Conservation (phyloP, 37 sponge, comb jelly and placozoan species). For the Ianthella basta region DNA sequence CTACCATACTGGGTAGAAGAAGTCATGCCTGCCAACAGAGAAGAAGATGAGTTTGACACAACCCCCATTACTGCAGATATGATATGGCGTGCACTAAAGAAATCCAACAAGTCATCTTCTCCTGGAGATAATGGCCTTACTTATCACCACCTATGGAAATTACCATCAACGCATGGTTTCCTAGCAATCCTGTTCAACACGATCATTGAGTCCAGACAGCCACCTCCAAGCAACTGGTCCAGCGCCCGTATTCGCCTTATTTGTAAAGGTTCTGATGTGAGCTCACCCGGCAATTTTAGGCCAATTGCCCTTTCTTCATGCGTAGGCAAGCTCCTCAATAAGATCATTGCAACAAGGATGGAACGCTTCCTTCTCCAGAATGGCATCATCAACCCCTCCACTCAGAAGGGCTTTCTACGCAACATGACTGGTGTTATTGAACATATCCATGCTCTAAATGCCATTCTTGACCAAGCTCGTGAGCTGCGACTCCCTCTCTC, state of each 20-base stretch:
- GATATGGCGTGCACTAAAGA: too few relatives aligned
- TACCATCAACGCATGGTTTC: too few relatives aligned
- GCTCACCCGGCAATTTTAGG: neutral
- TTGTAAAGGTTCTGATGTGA: neutral
- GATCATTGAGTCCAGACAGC: slow-evolving; percentile 15
- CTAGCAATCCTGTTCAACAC: too few relatives aligned
- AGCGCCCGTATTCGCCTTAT: slow-evolving; percentile 23
- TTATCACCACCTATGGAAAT: too few relatives aligned
- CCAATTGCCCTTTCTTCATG: neutral
- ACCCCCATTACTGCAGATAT: too few relatives aligned
- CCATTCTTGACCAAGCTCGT: slow-evolving; percentile 45
- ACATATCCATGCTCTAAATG: slow-evolving; percentile 33
- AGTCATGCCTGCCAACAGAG: neutral
- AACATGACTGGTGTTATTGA: slow-evolving; percentile 34
- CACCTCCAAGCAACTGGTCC: slow-evolving; percentile 29
- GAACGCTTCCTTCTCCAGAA: slow-evolving; percentile 24
- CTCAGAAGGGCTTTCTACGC: slow-evolving; percentile 39
- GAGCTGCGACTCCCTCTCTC: slow-evolving; percentile 15
- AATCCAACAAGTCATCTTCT: too few relatives aligned
- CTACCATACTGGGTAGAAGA: neutral
- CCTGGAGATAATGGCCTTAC: too few relatives aligned
- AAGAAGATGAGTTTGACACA: too few relatives aligned
- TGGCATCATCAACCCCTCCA: neutral
- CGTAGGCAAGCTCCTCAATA: neutral
- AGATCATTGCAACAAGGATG: slow-evolving; percentile 23